Base-by-base conservation (phyloP, 2,797 vertebrate genomes). In the Artibeus jamaicensis region DNA sequence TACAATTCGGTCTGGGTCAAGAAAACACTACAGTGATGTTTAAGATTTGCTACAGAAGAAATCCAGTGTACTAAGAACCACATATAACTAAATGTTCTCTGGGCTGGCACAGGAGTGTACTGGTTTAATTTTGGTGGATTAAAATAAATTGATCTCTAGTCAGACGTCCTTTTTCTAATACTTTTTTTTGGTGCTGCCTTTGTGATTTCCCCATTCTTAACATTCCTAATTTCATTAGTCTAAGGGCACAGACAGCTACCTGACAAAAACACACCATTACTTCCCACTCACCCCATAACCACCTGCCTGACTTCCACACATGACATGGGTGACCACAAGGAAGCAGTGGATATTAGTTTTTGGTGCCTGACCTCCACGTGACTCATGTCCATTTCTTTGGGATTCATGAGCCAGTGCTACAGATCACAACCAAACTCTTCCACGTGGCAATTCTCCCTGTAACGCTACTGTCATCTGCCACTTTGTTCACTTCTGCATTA, bases 371-470 rank as follows among this genome's bases (percentile, higher is more conserved):
- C 37, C 78, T 95, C 39, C 16, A 24, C 9, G 10, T 44, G 53
- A n/a, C 22, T 89, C 79, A 10, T 6, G 6, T 15, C 46, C 42
- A 16, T 62, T 77, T 77, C n/a, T 77, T 68, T 21, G 34, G n/a
- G 15, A 7, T 59, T 65, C 37, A 11, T 5, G 32, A 59, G 39
- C 71, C 65, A 44, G 24, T 12, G 19, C 6, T 57, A 32, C 65
- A 3, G 42, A 59, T 57, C 50, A 55, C 44, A 34, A 22, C 32
- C 39, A 48, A 24, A 55, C 46, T 79, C 50, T 26, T 29, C 37
- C 74, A 6, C 12, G 0, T 15, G 73, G 55, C 44, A 15, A 14
- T 37, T 37, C 19, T 57, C n/a, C 29, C 19, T 1, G 0, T 3
- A 76, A 37, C 3, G 46, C 39, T 22, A n/a, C 10, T 16, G 50